Base-by-base conservation (phyloP, 2,888 invertebrate species). In the Drosophila ustulata region DNA sequence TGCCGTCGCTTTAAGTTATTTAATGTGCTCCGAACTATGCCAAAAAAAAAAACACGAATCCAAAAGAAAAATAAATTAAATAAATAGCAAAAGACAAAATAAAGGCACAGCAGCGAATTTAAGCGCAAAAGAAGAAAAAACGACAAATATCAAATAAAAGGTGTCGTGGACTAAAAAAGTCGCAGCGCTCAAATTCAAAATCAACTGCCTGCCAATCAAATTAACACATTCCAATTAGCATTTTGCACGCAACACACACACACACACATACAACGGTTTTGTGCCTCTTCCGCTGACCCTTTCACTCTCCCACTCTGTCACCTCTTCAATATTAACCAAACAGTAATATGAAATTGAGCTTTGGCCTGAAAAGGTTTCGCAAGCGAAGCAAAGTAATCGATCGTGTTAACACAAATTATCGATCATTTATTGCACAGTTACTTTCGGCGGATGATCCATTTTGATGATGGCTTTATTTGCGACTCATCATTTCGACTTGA, bases 151-250 rank as follows among this genome's bases (percentile, higher is more conserved):
- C 28, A 64, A 64, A 62, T 55, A 51, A 71, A 68, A 76, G 68
- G 65, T 68, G 72, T 65, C 59, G 58, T 50, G 63, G 28, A 53
- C 58, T 37, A 41, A 71, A 75, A 75, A 65, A 71, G 55, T 65
- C 50, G 50, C 50, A 71, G 13, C n/a, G 39, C 52, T 53, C 66
- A 69, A 77, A 53, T 76, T 69, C 34, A 47, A 57, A 57, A 57
- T 57, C 66, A 51, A 65, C 53, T 55, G 72, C 50, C 83, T 83
- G 83, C 86, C 86, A 83, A 83, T 86, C 86, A 83, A 83, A 83
- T 83, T 86, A 83, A 86, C 83, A 83, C 83, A 83, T 83, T 82
- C 80, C 78, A 82, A 82, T 85, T 85, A 85, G 78, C 82, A 85
- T 82, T 85, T 78, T 50, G 49, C 58, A 51, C 49, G 23, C 61